Base-by-base conservation (phyloP, 2,797 vertebrate species). In the Crossoptilon crossoptilon region DNA sequence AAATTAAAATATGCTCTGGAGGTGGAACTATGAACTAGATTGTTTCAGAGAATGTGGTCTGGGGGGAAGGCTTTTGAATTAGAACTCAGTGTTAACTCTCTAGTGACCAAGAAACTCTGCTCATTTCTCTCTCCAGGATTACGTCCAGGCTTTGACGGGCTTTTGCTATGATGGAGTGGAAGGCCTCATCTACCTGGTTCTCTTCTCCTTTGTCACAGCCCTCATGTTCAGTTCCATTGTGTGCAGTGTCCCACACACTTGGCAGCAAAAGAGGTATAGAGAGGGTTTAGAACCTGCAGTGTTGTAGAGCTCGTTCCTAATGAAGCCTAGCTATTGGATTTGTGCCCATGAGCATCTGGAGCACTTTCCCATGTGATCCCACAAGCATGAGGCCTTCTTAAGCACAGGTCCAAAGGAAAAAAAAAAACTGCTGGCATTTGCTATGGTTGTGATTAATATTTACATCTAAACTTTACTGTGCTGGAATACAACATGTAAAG, bases 221-320 rank as follows among this genome's bases (percentile, higher is more conserved):
- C 99, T 99, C 93, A 99, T 99, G 99, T 99, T 99, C 98, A 99
- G 98, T 97, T 99, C 99, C 12, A 98, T 99, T 18, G 97, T 99
- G 90, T 99, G 99, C 98, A 99, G 99, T 0, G 97, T 99, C 72
- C 99, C 99, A 0, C 99, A 99, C 96, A 99, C 99, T 84, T 99
- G 99, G 99, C 98, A 98, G 49, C 97, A 98, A 31, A 99, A 99
- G 95, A 98, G 98, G 99, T 99, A 96, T 96, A 97, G 73, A 84
- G n/a, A 62, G 53, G 69, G 46, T 67, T 95, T 80, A 82, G 80
- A 37, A 77, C 60, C 91, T 75, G 67, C 67, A 64, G 76, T 4
- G 0, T 5, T 79, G 53, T 77, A n/a, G 86, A 87, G 74, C 66
- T 84, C 68, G 68, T 84, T 71, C 46, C 89, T 90, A 71, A 11